These are phyloP conservation scores for Nomada fucata DNA, from an alignment of 2,888 invertebrate species.

Conservation along the genomic window DNA sequence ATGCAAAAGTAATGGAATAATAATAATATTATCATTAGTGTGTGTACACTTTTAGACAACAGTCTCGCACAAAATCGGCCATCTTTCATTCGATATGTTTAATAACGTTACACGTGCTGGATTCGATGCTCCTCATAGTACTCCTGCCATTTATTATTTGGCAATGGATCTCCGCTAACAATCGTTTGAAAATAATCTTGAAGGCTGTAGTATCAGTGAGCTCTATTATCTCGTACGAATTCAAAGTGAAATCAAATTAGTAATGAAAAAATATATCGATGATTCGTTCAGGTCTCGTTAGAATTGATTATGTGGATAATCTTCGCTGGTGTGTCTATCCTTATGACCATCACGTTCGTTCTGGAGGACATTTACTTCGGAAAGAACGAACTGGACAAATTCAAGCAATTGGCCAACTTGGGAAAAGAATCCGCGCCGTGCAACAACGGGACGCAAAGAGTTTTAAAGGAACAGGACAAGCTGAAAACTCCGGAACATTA, in stretches of 20 bases:
- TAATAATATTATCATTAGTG: background rate
- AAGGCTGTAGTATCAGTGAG: constrained; percentile 71
- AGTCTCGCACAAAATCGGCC: background rate
- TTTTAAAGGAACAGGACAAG: background rate
- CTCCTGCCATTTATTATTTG: constrained; percentile 56
- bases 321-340: constrained; percentile 75
- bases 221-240: background rate
- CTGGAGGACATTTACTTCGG: constrained; percentile 67
- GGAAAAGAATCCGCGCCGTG: background rate
- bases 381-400: constrained; percentile 14
- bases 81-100: constrained; percentile 15
- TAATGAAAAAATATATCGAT: background rate
- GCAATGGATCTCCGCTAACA: constrained; percentile 69
- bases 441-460: background rate
- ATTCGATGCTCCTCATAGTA: constrained; percentile 41
- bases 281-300: constrained; percentile 65
- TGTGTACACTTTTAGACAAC: background rate
- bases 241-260: background rate
- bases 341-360: constrained; percentile 67
- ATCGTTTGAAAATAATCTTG: constrained; percentile 66
- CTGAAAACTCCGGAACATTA: background rate
- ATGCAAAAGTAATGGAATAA: background rate
- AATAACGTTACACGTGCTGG: constrained; percentile 43
- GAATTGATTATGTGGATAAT: constrained; percentile 74
- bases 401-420: background rate